A percentile compares a stretch with the other conserved stretches of the same genome.
These are phyloP conservation scores for Formica aserva DNA, from an alignment of 2,888 invertebrate genomes.

Conservation along the genomic window DNA sequence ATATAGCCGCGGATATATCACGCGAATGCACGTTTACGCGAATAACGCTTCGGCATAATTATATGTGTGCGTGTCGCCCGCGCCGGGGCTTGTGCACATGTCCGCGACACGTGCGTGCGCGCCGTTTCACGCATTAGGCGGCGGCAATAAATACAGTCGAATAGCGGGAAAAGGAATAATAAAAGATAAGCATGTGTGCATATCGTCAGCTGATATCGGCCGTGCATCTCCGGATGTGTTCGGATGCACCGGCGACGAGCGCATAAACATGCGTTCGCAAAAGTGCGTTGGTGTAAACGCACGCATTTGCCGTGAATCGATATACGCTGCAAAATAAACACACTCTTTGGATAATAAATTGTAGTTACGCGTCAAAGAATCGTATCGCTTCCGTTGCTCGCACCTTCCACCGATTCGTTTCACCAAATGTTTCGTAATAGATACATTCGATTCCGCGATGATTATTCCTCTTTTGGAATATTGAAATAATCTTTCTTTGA, in stretches of 20 bases:
- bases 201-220: conserved; percentile 69
- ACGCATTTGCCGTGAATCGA: conserved; percentile 12
- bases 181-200: conserved; percentile 63
- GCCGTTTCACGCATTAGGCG: conserved; percentile 63
- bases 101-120: conserved; percentile 69
- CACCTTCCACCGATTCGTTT: conserved; percentile 23
- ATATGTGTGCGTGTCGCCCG: conserved; percentile 61
- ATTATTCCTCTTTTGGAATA: background rate
- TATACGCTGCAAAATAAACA: conserved; percentile 11
- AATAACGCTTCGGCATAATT: conserved; percentile 66
- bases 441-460: background rate
- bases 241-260: conserved; percentile 38
- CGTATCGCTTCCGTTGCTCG: conserved; percentile 11
- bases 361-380: conserved; percentile 34
- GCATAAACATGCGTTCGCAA: conserved; percentile 36
- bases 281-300: conserved; percentile 5
- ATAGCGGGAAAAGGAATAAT: conserved; percentile 59
- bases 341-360: conserved; percentile 21
- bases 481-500: background rate
- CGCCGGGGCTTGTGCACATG: conserved; percentile 47
- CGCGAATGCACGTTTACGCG: conserved; percentile 61
- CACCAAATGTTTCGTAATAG: background rate
- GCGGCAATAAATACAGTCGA: conserved; percentile 60
- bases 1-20: conserved; percentile 57
- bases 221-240: conserved; percentile 55